Percentiles rank a stretch among this genome's conserved stretches.
Evolutionary conservation across 2,888 invertebrate species (phyloP).

Genomic region (Ceraclea dissimilis): DNA sequence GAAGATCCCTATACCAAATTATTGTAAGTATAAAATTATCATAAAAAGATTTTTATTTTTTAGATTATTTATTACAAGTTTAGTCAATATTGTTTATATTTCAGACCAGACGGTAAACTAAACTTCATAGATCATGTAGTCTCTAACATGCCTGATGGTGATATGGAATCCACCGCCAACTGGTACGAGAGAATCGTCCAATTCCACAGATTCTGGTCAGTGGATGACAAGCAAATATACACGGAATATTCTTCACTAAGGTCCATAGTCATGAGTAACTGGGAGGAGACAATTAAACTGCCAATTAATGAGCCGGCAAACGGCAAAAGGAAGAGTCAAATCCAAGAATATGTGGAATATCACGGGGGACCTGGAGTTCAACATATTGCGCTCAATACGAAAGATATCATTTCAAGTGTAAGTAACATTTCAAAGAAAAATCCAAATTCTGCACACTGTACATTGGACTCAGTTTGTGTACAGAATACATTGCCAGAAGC

Average conservation of each 20-base stretch:
- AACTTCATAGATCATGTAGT: conserved; percentile 96
- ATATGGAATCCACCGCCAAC: conserved; percentile 82
- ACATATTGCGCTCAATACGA: conserved; percentile 94
- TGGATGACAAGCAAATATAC: conserved; percentile 92
- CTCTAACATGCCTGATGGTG: conserved; percentile 89
- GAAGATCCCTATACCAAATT: conserved; percentile 54
- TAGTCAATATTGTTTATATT: background rate
- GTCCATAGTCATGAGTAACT: conserved; percentile 95
- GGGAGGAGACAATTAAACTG: conserved; percentile 94
- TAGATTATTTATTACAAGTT: background rate
- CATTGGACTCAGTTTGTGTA: background rate
- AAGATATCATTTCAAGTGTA: conserved; percentile 83
- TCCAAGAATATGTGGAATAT: conserved; percentile 97
- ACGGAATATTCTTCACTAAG: conserved; percentile 95
- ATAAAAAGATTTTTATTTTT: conserved; percentile 5
- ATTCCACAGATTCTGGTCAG: conserved; percentile 90
- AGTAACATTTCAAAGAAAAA: too few relatives aligned
- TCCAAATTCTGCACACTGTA: background rate
- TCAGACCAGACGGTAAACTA: conserved; percentile 62
- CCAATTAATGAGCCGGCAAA: conserved; percentile 97
- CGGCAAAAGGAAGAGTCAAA: conserved; percentile 94
- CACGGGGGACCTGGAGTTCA: conserved; percentile 97
- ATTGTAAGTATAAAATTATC: conserved; percentile 45
- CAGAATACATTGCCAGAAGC: too few relatives aligned
- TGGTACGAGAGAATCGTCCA: conserved; percentile 67